Conservation (phyloP, 2,797 vertebrate genomes). For the Myotis findleyi region DNA sequence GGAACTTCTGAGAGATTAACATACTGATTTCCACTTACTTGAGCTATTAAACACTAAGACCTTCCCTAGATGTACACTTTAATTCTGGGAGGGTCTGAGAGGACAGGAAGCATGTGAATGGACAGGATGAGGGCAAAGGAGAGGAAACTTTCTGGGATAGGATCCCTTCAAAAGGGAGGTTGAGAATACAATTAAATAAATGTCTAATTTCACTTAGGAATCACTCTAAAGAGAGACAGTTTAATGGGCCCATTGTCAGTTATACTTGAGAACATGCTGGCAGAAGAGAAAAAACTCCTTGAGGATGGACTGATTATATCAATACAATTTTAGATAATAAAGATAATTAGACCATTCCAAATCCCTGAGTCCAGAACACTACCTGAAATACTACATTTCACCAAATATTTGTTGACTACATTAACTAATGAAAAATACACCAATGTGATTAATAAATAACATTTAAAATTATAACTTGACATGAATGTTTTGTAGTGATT, state of each 20-base stretch:
- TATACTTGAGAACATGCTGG: neutral
- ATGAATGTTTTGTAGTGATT: neutral
- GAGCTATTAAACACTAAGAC: neutral
- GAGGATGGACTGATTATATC: neutral
- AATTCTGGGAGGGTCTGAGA: neutral
- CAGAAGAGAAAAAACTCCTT: neutral
- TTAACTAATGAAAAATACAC: neutral
- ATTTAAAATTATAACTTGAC: neutral
- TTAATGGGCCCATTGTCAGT: neutral
- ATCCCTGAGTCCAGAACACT: neutral
- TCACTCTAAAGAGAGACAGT: neutral
- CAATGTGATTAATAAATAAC: neutral
- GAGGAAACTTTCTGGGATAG: neutral
- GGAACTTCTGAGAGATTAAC: neutral
- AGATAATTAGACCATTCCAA: neutral
- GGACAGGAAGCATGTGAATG: neutral
- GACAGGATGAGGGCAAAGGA: neutral
- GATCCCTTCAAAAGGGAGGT: neutral
- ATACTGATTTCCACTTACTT: neutral
- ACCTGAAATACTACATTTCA: neutral
- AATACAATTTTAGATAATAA: neutral
- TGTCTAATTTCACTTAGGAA: neutral
- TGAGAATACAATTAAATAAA: neutral
- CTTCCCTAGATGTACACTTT: neutral
- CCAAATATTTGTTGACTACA: neutral